A percentile compares a stretch with the other conserved stretches of the same genome.
These are phyloP conservation scores for Heliconius melpomene DNA, from an alignment of 1,140 invertebrate genomes.

Conservation along the genomic window DNA sequence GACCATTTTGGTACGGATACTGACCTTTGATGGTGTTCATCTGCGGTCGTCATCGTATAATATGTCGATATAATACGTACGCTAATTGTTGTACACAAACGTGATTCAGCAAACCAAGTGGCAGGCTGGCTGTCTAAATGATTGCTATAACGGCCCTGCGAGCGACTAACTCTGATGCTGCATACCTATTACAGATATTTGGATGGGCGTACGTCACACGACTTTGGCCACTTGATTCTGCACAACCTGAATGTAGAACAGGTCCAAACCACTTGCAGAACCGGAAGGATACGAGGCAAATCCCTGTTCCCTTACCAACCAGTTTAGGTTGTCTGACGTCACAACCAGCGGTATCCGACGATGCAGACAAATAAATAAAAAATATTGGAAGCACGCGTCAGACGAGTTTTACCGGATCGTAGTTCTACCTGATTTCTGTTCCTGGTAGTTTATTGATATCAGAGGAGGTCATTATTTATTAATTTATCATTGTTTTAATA, in stretches of 20 bases:
- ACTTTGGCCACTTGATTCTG: conserved; percentile 62
- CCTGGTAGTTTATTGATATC: conserved; percentile 71
- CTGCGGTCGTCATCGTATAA: conserved; percentile 61
- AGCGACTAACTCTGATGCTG: conserved; percentile 32
- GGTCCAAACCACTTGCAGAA: conserved; percentile 77
- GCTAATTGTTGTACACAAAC: conserved; percentile 73
- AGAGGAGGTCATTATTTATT: conserved; percentile 56
- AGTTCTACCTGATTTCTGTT: conserved; percentile 81
- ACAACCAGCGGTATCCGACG: conserved; percentile 78
- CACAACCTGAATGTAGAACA: conserved; percentile 78
- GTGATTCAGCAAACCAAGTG: conserved; percentile 71
- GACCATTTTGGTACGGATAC: conserved; percentile 79
- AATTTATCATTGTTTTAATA: conserved; percentile 39
- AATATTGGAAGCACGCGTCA: conserved; percentile 80
- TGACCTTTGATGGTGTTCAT: conserved; percentile 76
- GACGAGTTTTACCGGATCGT: conserved; percentile 81
- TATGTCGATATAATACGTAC: conserved; percentile 63
- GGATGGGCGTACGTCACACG: conserved; percentile 62
- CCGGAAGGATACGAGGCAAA: conserved; percentile 80
- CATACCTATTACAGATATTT: conserved; percentile 30
- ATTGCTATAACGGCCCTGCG: conserved; percentile 35
- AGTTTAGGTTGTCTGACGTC: conserved; percentile 81
- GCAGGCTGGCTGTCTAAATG: conserved; percentile 49
- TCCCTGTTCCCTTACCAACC: conserved; percentile 80
- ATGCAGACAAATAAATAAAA: conserved; percentile 81